Conservation (phyloP, 2,888 invertebrate genomes). For the Eudemis profundana region DNA sequence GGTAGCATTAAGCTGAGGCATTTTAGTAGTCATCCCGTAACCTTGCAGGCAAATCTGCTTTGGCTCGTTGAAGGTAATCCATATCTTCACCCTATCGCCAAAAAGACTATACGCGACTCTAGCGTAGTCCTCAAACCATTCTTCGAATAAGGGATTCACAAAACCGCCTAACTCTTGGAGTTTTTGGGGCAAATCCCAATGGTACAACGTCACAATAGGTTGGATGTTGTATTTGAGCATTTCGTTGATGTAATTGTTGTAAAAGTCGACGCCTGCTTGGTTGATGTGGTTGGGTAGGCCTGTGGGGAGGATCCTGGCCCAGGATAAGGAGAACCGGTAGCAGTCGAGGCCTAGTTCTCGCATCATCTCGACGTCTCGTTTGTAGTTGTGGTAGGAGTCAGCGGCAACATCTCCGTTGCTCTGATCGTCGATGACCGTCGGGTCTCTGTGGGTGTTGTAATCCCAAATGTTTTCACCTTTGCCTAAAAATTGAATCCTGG, state of each 20-base stretch:
- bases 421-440: slow-evolving; percentile 74
- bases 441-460: slow-evolving; percentile 35
- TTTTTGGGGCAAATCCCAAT: slow-evolving; percentile 83
- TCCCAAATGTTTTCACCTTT: slow-evolving; percentile 44
- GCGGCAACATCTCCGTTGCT: slow-evolving; percentile 86
- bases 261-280: slow-evolving; percentile 86
- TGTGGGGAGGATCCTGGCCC: slow-evolving; percentile 86
- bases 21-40: slow-evolving; percentile 43
- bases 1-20: slow-evolving; percentile 62
- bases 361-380: slow-evolving; percentile 82
- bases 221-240: slow-evolving; percentile 85
- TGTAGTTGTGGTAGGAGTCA: slow-evolving; percentile 86
- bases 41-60: slow-evolving; percentile 48
- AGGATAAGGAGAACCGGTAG: slow-evolving; percentile 85
- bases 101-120: slow-evolving; percentile 69
- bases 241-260: slow-evolving; percentile 87
- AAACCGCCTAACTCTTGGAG: slow-evolving; percentile 85
- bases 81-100: slow-evolving; percentile 64
- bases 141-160: slow-evolving; percentile 67
- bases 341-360: slow-evolving; percentile 73
- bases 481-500: too few species aligned
- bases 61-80: slow-evolving; percentile 82
- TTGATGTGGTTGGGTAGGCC: slow-evolving; percentile 82
- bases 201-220: slow-evolving; percentile 85
- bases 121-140: slow-evolving; percentile 81